These are phyloP conservation scores for Anastrepha ludens DNA, from an alignment of 1,140 invertebrate genomes.

Conservation along the genomic window DNA sequence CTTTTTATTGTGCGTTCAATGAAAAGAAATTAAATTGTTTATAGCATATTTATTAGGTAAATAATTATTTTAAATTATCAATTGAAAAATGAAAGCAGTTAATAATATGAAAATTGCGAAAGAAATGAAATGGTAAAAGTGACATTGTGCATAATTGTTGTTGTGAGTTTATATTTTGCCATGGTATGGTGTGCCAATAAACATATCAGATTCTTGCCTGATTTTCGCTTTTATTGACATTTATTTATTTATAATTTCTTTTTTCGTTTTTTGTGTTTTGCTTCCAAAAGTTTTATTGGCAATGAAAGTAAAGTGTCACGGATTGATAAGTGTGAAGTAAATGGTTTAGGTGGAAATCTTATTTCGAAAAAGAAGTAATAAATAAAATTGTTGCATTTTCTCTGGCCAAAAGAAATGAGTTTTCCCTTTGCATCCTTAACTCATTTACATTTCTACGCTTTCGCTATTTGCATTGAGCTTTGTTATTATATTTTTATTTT, in stretches of 20 bases:
- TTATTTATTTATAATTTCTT: background rate
- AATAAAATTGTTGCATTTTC: background rate
- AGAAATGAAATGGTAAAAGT: constrained; percentile 4
- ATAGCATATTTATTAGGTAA: constrained; percentile 37
- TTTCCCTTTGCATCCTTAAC: background rate
- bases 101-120: background rate
- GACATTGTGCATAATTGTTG: background rate
- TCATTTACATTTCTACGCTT: background rate
- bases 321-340: too few relatives aligned
- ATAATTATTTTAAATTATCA: constrained; percentile 44
- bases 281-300: background rate
- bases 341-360: too few relatives aligned
- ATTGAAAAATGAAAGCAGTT: constrained; percentile 45
- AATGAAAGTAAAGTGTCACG: background rate
- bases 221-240: background rate
- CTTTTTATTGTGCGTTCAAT: constrained; percentile 13
- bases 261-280: background rate
- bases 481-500: too few relatives aligned
- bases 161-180: background rate
- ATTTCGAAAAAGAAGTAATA: too few relatives aligned
- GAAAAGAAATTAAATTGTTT: background rate
- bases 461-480: too few relatives aligned
- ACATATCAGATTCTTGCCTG: background rate
- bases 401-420: background rate
- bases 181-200: background rate